Percentiles rank a stretch among this genome's conserved stretches.
phyloP scores from a whole-genome alignment of 2,797 vertebrate genomes.

The Varecia variegata region DNA sequence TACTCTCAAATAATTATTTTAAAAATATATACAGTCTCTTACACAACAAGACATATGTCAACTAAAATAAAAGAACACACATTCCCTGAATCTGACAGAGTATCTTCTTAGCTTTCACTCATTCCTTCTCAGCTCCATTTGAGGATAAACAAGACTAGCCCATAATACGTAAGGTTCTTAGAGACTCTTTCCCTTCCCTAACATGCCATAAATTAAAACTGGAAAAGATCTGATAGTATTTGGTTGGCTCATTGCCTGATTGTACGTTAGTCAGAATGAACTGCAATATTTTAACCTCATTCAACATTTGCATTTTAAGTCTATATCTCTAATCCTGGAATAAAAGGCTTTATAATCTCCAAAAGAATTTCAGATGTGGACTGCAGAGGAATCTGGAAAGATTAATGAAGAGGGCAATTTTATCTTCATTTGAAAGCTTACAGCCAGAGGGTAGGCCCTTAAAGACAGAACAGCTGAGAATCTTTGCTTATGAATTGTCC shows the following conservation, averaged over 20 bases:
- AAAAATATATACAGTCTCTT: background rate
- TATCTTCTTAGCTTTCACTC: constrained; percentile 11
- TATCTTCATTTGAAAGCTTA: background rate
- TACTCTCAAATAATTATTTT: constrained; percentile 4
- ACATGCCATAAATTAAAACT: constrained; percentile 7
- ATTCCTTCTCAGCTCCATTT: background rate
- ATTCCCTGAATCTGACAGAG: background rate
- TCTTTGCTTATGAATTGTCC: background rate
- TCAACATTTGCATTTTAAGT: constrained; percentile 11
- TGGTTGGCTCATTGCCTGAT: background rate
- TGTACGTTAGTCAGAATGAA: constrained; percentile 17
- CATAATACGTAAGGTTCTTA: background rate
- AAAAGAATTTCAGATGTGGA: constrained; percentile 18
- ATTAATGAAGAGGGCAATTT: background rate
- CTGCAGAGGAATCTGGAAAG: background rate
- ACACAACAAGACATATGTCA: background rate
- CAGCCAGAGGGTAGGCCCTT: background rate
- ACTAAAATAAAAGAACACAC: background rate
- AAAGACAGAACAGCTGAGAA: background rate
- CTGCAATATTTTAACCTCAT: constrained; percentile 18
- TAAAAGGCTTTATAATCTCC: constrained; percentile 42
- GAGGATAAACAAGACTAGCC: background rate
- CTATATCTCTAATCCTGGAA: constrained; percentile 37
- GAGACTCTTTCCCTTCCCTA: background rate
- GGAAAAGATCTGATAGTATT: background rate